Evolutionary conservation across 1,140 invertebrate species (phyloP), one percentile per base, ranked within the genome.

Genomic region (Heterodera schachtii): DNA sequence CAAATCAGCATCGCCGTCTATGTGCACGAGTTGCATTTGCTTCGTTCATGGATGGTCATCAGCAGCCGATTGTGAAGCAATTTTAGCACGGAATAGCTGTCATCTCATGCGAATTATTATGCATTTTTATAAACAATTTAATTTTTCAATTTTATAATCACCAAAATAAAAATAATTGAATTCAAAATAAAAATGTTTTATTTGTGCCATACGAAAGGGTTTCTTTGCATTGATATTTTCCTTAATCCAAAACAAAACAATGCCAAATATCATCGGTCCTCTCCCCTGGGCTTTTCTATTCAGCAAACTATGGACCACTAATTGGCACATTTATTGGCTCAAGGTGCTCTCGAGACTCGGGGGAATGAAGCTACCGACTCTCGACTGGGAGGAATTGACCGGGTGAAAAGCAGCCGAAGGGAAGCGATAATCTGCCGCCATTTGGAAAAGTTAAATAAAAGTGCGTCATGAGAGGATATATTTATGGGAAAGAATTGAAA

Each of bases 1-100:
- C 43, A 88, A 78, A 83, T 88, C 87, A n/a, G 80, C 83, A 73
- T 88, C 85, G 70, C 85, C 85, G 83, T 89, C 87, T 46, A 88
- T 89, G 52, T 73, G 78, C 49, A 44, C 77, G 46, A 78, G 70
- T 69, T 78, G 77, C 77, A 78, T 78, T 41, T 41, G 69, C 69
- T 71, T 64, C 57, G 57, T 64, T 64, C 57, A 64, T 52, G 49
- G 11, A 31, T 31, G 31, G 49, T 52, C 6, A 52, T 8, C 6
- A 52, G 49, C 49, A 52, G 49, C 49, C 49, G 49, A 52, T 52
- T 52, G 11, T 52, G 49, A 52, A 8, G 11, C 6, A 52, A 52
- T 52, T 52, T 52, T 8, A 52, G 49, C 6, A 11, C 49, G 11
- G 11, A 52, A 52, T 8, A 52, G 11, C 0, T 8, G 31, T 31